A percentile compares a stretch with the other conserved stretches of the same genome.
These are phyloP conservation scores for Vulpes lagopus DNA, from an alignment of 2,113 vertebrate genomes.

Conservation along the genomic window DNA sequence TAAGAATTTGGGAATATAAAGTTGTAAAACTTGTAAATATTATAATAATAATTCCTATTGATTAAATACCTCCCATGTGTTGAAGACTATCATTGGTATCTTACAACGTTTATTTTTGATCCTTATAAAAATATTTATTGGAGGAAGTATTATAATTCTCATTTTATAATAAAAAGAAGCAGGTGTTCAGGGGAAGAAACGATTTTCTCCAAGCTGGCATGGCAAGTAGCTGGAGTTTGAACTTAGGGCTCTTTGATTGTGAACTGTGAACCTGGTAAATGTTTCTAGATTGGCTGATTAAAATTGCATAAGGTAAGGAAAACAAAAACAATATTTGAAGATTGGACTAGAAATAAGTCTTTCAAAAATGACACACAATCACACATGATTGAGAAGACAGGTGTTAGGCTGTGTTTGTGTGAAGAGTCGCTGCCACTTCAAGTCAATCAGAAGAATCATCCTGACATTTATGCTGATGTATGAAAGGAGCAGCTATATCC, in stretches of 20 bases:
- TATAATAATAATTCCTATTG: neutral
- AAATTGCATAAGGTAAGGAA: neutral
- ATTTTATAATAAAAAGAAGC: neutral
- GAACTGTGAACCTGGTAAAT: conserved; percentile 4
- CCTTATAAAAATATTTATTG: neutral
- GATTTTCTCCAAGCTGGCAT: neutral
- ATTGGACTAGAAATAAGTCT: conserved; percentile 13
- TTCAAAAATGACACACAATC: conserved; percentile 26
- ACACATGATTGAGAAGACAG: conserved; percentile 55
- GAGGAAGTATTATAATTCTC: neutral
- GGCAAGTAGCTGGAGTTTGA: neutral
- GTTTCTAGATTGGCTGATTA: conserved; percentile 49
- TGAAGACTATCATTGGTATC: neutral
- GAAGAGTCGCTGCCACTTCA: neutral
- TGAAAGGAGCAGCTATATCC: neutral
- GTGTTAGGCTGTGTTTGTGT: neutral
- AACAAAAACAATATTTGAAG: conserved; percentile 31
- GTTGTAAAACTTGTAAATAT: neutral
- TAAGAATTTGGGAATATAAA: neutral
- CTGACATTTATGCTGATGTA: neutral
- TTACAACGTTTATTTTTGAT: conserved; percentile 21
- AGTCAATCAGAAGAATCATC: conserved; percentile 29
- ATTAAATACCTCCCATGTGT: neutral
- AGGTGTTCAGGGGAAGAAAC: neutral
- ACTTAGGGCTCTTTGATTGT: neutral